phyloP scores from a whole-genome alignment of 2,888 invertebrate genomes.

The Morpho deidamia region DNA sequence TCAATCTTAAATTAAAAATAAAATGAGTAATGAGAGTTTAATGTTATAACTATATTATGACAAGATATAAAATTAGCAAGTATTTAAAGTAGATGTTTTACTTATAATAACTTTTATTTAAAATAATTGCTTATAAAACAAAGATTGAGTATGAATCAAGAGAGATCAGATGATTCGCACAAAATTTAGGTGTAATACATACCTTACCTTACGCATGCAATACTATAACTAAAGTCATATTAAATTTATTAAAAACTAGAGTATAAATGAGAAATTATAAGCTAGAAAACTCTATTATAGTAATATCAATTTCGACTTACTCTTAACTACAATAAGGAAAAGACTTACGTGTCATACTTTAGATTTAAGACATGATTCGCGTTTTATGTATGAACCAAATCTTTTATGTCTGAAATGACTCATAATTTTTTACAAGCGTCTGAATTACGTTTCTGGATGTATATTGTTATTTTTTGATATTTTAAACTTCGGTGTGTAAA shows the following conservation, averaged over 20 bases:
- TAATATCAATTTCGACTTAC: constrained; percentile 5
- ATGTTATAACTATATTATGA: no score
- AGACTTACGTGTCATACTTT: constrained; percentile 12
- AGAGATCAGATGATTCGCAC: no score
- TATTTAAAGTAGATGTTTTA: no score
- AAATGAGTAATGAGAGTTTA: neutral
- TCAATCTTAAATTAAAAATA: neutral
- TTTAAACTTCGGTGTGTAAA: no score
- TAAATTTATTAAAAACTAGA: no score
- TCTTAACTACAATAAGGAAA: constrained; percentile 4
- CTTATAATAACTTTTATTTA: no score
- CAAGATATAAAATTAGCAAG: no score
- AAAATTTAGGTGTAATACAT: neutral
- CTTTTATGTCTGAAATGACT: constrained; percentile 44
- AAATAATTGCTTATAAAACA: no score
- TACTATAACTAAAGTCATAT: no score
- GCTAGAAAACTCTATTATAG: neutral
- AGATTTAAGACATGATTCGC: constrained; percentile 39
- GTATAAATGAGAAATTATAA: no score
- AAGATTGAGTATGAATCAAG: no score
- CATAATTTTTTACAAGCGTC: constrained; percentile 34
- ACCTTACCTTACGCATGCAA: neutral
- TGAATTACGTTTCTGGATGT: constrained; percentile 20
- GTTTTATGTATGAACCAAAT: constrained; percentile 33
- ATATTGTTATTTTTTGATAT: constrained; percentile 10